phyloP scores from a whole-genome alignment of 2,113 vertebrate species.

The Ondatra zibethicus region DNA sequence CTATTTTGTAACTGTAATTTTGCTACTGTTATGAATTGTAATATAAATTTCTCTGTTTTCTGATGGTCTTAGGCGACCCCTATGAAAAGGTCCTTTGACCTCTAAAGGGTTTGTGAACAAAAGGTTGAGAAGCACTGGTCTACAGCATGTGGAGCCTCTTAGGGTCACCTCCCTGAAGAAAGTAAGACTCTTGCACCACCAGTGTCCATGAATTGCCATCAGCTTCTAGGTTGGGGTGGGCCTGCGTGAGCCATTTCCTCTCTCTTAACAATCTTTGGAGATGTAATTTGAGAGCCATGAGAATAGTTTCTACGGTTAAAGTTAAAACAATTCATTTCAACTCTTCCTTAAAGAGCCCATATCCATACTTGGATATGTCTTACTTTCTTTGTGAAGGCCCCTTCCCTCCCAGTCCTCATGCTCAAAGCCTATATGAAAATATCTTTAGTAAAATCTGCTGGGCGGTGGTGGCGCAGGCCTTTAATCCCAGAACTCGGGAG shows the following conservation, averaged over 20 bases:
- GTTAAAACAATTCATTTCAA: not conserved
- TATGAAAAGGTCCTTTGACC: not conserved
- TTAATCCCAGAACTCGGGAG: not conserved
- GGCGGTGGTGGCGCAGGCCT: accelerated
- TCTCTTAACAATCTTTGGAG: not conserved
- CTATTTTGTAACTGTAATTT: not conserved
- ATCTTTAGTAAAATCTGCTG: not conserved
- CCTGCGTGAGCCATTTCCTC: not conserved
- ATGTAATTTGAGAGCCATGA: not conserved
- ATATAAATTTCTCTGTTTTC: not conserved
- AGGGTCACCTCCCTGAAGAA: not conserved
- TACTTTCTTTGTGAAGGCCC: not conserved
- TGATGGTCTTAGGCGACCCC: not conserved
- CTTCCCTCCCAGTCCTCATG: not conserved
- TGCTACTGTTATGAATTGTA: not conserved
- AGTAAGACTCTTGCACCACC: not conserved
- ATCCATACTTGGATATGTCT: not conserved
- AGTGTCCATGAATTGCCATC: no score
- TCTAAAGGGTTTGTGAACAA: not conserved
- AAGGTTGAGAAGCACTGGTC: not conserved
- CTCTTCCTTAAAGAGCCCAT: not conserved
- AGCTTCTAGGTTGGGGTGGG: not conserved
- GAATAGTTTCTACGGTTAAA: not conserved
- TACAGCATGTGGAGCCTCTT: no score
- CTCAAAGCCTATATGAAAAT: not conserved